Evolutionary conservation across 2,888 invertebrate species (phyloP), one percentile per base, ranked within the genome.

Genomic region (Trypoxylon attenuatum): DNA sequence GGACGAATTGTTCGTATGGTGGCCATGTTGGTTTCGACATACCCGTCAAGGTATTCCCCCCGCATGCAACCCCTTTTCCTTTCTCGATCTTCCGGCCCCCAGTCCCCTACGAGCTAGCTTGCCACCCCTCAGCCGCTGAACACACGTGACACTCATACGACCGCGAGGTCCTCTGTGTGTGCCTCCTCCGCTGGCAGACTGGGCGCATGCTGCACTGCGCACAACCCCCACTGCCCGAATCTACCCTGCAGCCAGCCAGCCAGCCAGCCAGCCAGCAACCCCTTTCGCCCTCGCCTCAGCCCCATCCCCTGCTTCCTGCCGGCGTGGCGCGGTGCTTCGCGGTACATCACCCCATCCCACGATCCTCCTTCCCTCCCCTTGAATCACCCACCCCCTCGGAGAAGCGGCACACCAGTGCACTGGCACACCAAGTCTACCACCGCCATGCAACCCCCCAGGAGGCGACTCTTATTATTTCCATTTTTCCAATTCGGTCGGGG

Each of bases 391-490:
- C 22, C 41, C 23, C 41, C 60, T 25, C 18, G 46, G n/a, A n/a
- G n/a, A n/a, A n/a, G n/a, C n/a, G n/a, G n/a, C n/a, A n/a, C n/a
- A n/a, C n/a, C n/a, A n/a, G n/a, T n/a, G n/a, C n/a, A n/a, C n/a
- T n/a, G n/a, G n/a, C n/a, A n/a, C n/a, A n/a, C n/a, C n/a, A n/a
- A n/a, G 33, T 13, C 5, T 1, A 1, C 29, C 33, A 13, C 63
- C 73, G 72, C 73, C 78, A 67, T 76, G 75, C 76, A 76, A 73
- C 76, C 71, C 75, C 76, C 63, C 29, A 71, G 66, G 71, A 76
- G 76, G 71, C 73, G 78, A 81, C 80, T 83, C 84, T 85, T 85
- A 84, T 85, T 86, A 84, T 85, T 85, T 85, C 81, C 85, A 84
- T 85, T 85, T 85, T 84, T 85, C 82, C 85, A 83, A 85, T 85